Evolutionary conservation across 2,113 vertebrate genomes (phyloP), one percentile per base, ranked within the genome.

Genomic region (Pomatorhinus ruficollis): DNA sequence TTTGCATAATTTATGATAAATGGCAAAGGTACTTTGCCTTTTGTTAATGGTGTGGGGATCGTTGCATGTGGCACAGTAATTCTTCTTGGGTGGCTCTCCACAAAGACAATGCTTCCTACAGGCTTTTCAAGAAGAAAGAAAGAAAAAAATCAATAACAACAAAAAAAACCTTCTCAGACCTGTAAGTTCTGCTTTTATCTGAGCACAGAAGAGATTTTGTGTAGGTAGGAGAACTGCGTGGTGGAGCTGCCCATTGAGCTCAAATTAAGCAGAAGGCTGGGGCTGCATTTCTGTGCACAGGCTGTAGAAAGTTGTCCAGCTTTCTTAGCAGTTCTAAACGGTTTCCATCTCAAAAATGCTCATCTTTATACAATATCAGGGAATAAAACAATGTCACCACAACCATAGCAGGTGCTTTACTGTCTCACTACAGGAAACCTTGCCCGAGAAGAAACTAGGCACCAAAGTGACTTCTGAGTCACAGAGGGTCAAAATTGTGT

Each of bases 21-120:
- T 13, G 9, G 39, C 37, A 61, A 25, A 9, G 0, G 19, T 9
- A 9, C 27, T 25, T 42, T 37, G 39, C 25, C 21, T 20, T 12
- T 30, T 52, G 22, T 31, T 13, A 16, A 1, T 12, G 16, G 8
- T 21, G 10, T 33, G 13, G 27, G 27, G 33, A 37, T 27, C 4
- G 2, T 5, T 61, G 39, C 27, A 16, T 0, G 0, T 35, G 44
- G 7, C 30, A 25, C 25, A 35, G 16, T 4, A 21, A 53, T 37
- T 25, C 35, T 28, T 28, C 30, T 23, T 40, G 53, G 15, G 19
- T n/a, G 15, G 9, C 44, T 82, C 45, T 44, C 56, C 21, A 52
- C 21, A 44, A 16, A 37, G 6, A 13, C 8, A 10, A 4, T 5
- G 37, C 5, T 30, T 35, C 27, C 33, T 12, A 11, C 31, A 61